A percentile compares a stretch with the other conserved stretches of the same genome.
Evolutionary conservation across 2,797 vertebrate genomes (phyloP).

Genomic region (Choloepus didactylus): DNA sequence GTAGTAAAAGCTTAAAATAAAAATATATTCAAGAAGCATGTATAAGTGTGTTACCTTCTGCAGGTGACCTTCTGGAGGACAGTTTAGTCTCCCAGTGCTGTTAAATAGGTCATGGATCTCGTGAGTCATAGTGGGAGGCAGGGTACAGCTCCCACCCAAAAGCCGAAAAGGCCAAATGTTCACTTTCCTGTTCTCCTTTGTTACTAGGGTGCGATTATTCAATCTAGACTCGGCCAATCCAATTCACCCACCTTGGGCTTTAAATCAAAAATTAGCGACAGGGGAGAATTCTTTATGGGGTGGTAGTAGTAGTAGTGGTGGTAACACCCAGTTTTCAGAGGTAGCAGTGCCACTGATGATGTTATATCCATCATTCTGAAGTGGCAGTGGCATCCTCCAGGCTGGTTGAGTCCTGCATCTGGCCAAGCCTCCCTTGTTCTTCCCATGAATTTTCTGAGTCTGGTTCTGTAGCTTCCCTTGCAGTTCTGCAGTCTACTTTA

Average conservation of each 20-base stretch:
- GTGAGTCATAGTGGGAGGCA: background rate
- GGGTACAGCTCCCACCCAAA: background rate
- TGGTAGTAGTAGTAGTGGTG: background rate
- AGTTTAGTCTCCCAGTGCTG: background rate
- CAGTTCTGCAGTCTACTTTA: background rate
- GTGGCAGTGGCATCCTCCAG: background rate
- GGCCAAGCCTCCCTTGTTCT: background rate
- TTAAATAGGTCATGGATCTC: background rate
- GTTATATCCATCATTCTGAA: background rate
- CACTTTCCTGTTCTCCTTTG: background rate
- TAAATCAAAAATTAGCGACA: constrained; percentile 16
- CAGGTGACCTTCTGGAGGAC: constrained; percentile 25
- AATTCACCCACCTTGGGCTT: background rate
- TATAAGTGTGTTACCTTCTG: constrained; percentile 1
- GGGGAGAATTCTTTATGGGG: background rate
- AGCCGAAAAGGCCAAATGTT: background rate
- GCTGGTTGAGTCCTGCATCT: background rate
- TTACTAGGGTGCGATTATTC: background rate
- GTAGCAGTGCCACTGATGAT: background rate
- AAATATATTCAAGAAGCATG: background rate
- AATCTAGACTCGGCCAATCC: background rate
- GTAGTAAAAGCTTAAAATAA: constrained; percentile 28
- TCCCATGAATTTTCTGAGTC: background rate
- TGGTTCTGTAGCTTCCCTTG: background rate
- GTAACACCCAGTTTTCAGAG: background rate